Base-by-base conservation (phyloP, 2,113 vertebrate species). In the Petromus typicus region DNA sequence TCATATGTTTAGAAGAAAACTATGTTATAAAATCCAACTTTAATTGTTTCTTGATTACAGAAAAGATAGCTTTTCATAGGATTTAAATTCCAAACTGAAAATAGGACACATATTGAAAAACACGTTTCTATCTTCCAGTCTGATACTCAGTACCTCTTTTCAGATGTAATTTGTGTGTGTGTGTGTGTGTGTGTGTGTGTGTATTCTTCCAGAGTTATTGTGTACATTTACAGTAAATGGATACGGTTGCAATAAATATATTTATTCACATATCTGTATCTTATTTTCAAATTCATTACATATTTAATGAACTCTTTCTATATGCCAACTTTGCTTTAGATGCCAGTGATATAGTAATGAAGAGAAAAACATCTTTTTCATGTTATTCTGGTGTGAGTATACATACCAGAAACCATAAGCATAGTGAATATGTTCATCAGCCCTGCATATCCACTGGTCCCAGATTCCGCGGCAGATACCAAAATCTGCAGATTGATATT, bases 221-320 rank as follows among this genome's bases (percentile, higher is more conserved):
- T 40, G 32, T 71, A 6, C 14, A n/a, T 81, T 63, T 69, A 7
- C 37, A 71, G 34, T 94, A 22, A 71, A 37, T 22, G 5, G 75
- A 22, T 43, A 51, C 22, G n/a, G n/a, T n/a, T n/a, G n/a, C n/a
- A n/a, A n/a, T n/a, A 61, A 59, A 18, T n/a, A 59, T 32, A 61
- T 51, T 20, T 81, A 48, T n/a, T 63, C 13, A 88, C 25, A 37
- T 67, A 79, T 40, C 32, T 93, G 6, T 61, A 85, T 90, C 64
- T 84, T 66, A 64, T 56, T 84, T 75, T 88, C n/a, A 94, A 92
- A 64, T 79, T 86, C 8, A 57, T 95, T 59, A 37, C 4, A 54
- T 54, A 76, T 57, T 78, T 95, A 86, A 71, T 94, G 86, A 86
- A 10, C 11, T 0, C 1, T 5, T 86, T 87, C 34, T 84, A 71